Conservation (phyloP, 2,888 invertebrate genomes). For the Lampropteryx suffumata region DNA sequence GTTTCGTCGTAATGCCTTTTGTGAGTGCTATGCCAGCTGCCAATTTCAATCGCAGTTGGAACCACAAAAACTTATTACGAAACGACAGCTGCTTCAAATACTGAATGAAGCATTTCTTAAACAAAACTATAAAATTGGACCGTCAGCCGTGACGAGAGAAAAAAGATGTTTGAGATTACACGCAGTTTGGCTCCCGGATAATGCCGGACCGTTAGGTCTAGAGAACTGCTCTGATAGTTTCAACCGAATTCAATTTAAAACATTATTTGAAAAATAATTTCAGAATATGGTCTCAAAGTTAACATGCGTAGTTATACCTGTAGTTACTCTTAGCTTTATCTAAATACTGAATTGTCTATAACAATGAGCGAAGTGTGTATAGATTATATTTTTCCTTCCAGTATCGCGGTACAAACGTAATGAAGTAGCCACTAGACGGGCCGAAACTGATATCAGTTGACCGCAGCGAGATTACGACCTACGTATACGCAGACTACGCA, state of each 20-base stretch:
- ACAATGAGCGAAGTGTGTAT: too few species aligned
- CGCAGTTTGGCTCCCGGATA: constrained; percentile 44
- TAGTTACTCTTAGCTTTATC: too few species aligned
- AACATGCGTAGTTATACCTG: too few species aligned
- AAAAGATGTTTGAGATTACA: constrained; percentile 52
- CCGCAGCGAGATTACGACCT: constrained; percentile 43
- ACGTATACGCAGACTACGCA: constrained; percentile 25
- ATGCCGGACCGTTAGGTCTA: constrained; percentile 41
- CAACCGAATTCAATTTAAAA: constrained; percentile 4
- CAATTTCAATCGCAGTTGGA: constrained; percentile 27
- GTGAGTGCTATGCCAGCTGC: constrained; percentile 21
- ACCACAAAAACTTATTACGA: constrained; percentile 37
- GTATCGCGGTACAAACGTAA: constrained; percentile 20
- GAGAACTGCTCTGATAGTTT: constrained; percentile 28
- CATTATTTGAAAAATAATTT: background rate
- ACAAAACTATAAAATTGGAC: constrained; percentile 54
- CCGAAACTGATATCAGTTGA: constrained; percentile 45
- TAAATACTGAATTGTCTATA: too few species aligned
- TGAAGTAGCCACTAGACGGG: constrained; percentile 31
- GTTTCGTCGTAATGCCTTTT: constrained; percentile 24
- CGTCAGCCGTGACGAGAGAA: constrained; percentile 57
- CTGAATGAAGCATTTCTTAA: constrained; percentile 40
- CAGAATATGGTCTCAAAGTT: background rate
- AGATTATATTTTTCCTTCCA: background rate
- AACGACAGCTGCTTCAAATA: constrained; percentile 46